A percentile compares a stretch with the other conserved stretches of the same genome.
phyloP scores from a whole-genome alignment of 2,888 invertebrate species.

The Thereva nobilitata region DNA sequence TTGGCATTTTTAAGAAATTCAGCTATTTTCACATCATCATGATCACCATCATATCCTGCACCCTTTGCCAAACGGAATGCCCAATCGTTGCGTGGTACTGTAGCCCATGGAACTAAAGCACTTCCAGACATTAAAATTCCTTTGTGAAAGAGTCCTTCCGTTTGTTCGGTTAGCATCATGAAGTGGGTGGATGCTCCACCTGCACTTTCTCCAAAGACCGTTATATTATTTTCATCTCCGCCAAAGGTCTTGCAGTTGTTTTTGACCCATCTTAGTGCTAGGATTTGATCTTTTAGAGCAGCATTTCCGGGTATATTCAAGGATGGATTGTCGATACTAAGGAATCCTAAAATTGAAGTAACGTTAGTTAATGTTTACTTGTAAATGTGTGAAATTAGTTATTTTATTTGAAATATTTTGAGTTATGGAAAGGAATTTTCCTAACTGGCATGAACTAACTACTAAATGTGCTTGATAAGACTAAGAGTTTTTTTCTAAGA shows the following conservation, averaged over 20 bases:
- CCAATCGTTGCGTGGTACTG: slow-evolving; percentile 47
- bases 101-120: slow-evolving; percentile 52
- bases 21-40: slow-evolving; percentile 53
- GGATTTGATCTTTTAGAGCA: slow-evolving; percentile 61
- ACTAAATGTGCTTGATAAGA: no score
- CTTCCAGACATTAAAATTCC: slow-evolving; percentile 55
- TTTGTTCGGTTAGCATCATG: slow-evolving; percentile 58
- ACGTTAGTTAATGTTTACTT: neutral
- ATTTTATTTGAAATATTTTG: no score
- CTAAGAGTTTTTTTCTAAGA: no score
- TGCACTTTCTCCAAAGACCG: slow-evolving; percentile 62
- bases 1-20: slow-evolving; percentile 49
- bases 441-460: no score
- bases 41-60: slow-evolving; percentile 49
- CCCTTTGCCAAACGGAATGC: slow-evolving; percentile 51
- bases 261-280: slow-evolving; percentile 61
- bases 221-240: slow-evolving; percentile 61
- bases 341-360: slow-evolving; percentile 54
- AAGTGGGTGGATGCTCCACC: slow-evolving; percentile 60
- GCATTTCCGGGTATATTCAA: slow-evolving; percentile 62
- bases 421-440: no score
- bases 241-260: slow-evolving; percentile 60
- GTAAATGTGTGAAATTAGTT: no score
- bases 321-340: slow-evolving; percentile 58
- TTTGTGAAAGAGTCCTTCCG: slow-evolving; percentile 55